Conservation (phyloP, 2,797 vertebrate genomes). For the Microcaecilia unicolor region DNA sequence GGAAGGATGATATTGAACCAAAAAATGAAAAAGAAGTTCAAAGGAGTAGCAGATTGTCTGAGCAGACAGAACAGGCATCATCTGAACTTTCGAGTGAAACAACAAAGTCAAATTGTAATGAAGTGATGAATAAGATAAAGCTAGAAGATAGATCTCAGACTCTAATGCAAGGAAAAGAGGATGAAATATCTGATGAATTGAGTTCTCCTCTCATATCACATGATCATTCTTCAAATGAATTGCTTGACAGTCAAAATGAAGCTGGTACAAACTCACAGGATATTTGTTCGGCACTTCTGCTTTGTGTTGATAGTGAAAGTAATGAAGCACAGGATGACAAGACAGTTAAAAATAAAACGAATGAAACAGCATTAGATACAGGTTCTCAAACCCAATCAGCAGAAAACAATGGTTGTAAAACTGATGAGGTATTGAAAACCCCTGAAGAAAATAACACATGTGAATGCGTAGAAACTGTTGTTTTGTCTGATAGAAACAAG, state of each 20-base stretch:
- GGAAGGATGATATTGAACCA: constrained; percentile 18
- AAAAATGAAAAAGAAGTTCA: constrained; percentile 44
- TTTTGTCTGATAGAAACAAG: constrained; percentile 3
- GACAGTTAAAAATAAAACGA: constrained; percentile 16
- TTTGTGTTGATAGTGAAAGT: constrained; percentile 28
- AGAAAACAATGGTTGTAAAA: constrained; percentile 23
- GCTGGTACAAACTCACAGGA: constrained; percentile 6
- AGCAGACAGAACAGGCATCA: constrained; percentile 23
- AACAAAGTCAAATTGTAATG: too few species aligned
- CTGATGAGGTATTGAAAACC: constrained; percentile 19
- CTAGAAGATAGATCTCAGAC: constrained; percentile 16
- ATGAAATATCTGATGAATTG: constrained; percentile 26
- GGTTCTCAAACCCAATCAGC: constrained; percentile 20
- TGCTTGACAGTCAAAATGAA: constrained; percentile 23
- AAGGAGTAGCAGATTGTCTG: constrained; percentile 30
- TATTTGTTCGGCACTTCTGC: constrained; percentile 13
- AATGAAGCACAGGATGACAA: not conserved
- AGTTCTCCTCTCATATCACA: constrained; percentile 23
- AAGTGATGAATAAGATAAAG: constrained; percentile 25
- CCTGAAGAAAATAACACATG: constrained; percentile 6
- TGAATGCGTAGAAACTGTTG: constrained; percentile 13
- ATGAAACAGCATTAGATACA: constrained; percentile 15
- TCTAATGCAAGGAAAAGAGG: constrained; percentile 14
- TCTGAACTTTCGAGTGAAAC: too few species aligned
- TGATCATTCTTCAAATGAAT: constrained; percentile 16